phyloP scores from a whole-genome alignment of 1,140 invertebrate genomes.

The Holcopasites calliopsidis region DNA sequence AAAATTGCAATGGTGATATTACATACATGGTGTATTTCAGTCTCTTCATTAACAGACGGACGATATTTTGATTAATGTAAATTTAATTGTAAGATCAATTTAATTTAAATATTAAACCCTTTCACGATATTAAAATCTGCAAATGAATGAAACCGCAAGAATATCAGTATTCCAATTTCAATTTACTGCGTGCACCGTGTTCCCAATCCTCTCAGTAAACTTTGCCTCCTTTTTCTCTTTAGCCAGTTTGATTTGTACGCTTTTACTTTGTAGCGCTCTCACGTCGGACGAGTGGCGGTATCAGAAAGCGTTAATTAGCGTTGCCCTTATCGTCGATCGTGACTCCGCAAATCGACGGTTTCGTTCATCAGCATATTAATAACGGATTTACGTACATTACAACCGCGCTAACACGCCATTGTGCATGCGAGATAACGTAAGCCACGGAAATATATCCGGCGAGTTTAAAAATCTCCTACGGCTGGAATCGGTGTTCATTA shows the following conservation, averaged over 20 bases:
- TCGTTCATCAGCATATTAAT: slow-evolving; percentile 16
- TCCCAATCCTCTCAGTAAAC: no score
- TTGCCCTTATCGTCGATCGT: background rate
- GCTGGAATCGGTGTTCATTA: background rate
- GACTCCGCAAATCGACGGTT: background rate
- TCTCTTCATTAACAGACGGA: no score
- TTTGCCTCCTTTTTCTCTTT: no score
- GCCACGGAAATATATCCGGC: background rate
- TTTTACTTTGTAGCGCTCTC: background rate
- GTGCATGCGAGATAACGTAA: slow-evolving; percentile 8
- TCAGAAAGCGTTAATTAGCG: background rate
- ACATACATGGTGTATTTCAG: no score
- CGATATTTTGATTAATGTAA: no score
- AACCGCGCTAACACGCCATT: background rate
- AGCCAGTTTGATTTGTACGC: background rate
- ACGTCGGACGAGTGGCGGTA: background rate
- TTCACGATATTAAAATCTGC: background rate
- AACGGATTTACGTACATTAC: slow-evolving; percentile 25
- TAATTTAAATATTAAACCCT: no score
- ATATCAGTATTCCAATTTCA: background rate
- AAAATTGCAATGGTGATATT: no score
- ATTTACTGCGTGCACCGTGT: no score
- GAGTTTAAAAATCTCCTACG: background rate
- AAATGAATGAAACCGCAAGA: background rate
- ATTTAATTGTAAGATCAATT: no score